These are phyloP conservation scores for Hirtodrosophila duncani DNA, from an alignment of 2,888 invertebrate genomes.

Conservation along the genomic window DNA sequence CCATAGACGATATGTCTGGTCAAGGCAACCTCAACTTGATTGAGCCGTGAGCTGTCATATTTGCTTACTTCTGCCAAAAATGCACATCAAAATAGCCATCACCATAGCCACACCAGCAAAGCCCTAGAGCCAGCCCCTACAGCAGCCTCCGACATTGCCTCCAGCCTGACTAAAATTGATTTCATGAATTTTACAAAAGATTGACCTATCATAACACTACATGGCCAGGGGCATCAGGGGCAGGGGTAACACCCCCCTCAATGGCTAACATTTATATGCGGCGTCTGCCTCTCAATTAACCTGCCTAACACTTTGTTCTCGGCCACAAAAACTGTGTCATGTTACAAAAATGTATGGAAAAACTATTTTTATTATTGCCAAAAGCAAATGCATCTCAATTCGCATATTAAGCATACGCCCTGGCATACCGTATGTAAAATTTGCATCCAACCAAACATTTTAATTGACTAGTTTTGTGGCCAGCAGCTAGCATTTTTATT, in stretches of 20 bases:
- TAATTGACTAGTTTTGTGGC: slow-evolving; percentile 43
- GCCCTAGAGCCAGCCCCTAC: too few relatives aligned
- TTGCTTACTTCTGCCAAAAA: too few relatives aligned
- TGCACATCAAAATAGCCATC: too few relatives aligned
- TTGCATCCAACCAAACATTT: slow-evolving; percentile 26
- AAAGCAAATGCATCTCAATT: slow-evolving; percentile 5
- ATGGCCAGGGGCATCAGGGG: too few relatives aligned
- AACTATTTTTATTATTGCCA: too few relatives aligned
- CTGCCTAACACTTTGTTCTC: slow-evolving; percentile 60
- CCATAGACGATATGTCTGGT: too few relatives aligned
- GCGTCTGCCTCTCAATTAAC: slow-evolving; percentile 63
- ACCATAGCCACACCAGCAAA: too few relatives aligned
- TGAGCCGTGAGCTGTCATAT: too few relatives aligned
- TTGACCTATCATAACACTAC: too few relatives aligned
- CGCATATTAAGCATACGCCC: slow-evolving; percentile 26
- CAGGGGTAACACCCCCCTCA: too few relatives aligned
- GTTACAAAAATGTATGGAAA: slow-evolving; percentile 10
- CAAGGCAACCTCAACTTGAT: too few relatives aligned
- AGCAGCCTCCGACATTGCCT: too few relatives aligned
- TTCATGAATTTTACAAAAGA: slow-evolving; percentile 72
- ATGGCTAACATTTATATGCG: slow-evolving; percentile 20
- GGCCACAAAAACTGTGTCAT: slow-evolving; percentile 11
- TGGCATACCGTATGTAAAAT: not conserved
- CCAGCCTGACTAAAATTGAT: slow-evolving; percentile 69
- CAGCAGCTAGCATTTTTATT: not conserved